Evolutionary conservation across 2,113 vertebrate genomes (phyloP).

Genomic region (Struthidea cinerea): DNA sequence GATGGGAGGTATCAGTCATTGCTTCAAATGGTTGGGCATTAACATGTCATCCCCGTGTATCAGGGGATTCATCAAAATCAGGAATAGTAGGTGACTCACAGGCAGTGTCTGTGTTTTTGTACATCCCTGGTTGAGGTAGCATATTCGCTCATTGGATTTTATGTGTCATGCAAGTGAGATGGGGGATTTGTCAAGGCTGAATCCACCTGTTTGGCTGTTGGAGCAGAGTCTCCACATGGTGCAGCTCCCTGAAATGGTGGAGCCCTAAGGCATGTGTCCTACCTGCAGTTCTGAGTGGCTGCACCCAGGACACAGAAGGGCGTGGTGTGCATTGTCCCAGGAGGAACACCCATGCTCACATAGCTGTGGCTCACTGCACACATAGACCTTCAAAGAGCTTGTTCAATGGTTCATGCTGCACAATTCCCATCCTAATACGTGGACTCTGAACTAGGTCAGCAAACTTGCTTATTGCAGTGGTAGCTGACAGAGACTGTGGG

Average conservation of each 20-base stretch:
- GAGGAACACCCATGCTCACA: fast-evolving
- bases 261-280: not conserved
- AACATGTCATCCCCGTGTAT: not conserved
- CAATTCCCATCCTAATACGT: not conserved
- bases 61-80: not conserved
- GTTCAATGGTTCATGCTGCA: not conserved
- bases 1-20: not conserved
- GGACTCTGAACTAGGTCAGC: not conserved
- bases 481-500: not conserved
- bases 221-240: not conserved
- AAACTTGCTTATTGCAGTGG: not conserved
- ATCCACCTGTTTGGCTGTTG: not conserved
- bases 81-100: not conserved
- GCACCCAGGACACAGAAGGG: not conserved
- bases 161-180: not conserved
- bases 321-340: fast-evolving
- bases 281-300: not conserved
- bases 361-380: not conserved
- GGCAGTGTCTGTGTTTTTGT: not conserved
- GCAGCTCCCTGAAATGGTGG: not conserved
- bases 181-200: not conserved
- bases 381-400: not conserved
- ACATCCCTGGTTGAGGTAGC: not conserved
- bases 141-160: fast-evolving
- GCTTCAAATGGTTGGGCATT: not conserved